A percentile compares a stretch with the other conserved stretches of the same genome.
Conservation (phyloP, 2,113 vertebrate species). For the Corythaeola cristata region DNA sequence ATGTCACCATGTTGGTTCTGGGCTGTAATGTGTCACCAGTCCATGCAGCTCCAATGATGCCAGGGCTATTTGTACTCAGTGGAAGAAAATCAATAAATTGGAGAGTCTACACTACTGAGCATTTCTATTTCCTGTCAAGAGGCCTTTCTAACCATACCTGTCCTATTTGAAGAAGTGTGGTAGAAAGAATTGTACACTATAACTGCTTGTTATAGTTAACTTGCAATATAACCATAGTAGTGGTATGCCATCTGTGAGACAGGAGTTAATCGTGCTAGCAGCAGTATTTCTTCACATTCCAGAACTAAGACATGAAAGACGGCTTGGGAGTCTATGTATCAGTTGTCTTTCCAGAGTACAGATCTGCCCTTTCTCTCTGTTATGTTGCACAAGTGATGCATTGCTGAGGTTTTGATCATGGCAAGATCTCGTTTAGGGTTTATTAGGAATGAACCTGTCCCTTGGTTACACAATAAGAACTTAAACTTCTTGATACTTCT, state of each 20-base stretch:
- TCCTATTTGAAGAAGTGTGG: background rate
- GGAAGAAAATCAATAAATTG: background rate
- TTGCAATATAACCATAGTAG: background rate
- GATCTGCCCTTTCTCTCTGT: background rate
- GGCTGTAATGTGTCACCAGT: background rate
- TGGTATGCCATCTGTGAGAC: background rate
- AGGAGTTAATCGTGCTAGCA: background rate
- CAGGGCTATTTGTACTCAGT: background rate
- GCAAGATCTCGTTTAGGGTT: background rate
- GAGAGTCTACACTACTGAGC: background rate
- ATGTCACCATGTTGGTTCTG: background rate
- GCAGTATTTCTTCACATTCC: background rate
- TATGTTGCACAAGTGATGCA: background rate
- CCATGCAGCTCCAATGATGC: background rate
- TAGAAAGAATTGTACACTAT: background rate
- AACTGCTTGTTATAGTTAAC: background rate
- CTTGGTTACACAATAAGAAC: background rate
- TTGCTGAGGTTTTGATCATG: background rate
- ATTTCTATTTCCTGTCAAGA: background rate
- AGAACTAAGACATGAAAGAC: background rate
- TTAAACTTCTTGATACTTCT: background rate
- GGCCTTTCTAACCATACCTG: background rate
- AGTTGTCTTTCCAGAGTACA: background rate
- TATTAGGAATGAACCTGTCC: background rate
- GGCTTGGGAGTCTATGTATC: background rate